Evolutionary conservation across 2,888 invertebrate genomes (phyloP).

Genomic region (Andrena camellia): DNA sequence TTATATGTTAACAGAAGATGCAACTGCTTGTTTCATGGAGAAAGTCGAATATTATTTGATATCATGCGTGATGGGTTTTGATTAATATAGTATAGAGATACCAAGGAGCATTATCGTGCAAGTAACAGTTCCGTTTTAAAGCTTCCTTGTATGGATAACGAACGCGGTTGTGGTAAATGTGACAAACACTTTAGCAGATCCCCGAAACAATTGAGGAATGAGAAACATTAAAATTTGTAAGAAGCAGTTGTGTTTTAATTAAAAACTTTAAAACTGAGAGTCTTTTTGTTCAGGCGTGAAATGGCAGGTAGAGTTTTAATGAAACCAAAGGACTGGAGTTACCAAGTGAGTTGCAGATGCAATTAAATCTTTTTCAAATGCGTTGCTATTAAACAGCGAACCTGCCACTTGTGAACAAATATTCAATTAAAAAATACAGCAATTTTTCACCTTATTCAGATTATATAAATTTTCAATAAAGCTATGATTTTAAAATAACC

Average conservation of each 20-base stretch:
- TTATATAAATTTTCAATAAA: constrained; percentile 6
- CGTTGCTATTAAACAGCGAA: not conserved
- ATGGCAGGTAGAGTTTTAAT: constrained; percentile 59
- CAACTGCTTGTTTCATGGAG: too few relatives aligned
- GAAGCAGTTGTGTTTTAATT: constrained; percentile 52
- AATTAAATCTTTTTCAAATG: constrained; percentile 58
- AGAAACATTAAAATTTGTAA: constrained; percentile 41
- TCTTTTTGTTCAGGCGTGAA: constrained; percentile 55
- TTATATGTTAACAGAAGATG: too few relatives aligned
- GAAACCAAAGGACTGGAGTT: constrained; percentile 61
- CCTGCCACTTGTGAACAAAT: not conserved
- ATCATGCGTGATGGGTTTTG: not conserved
- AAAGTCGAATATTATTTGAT: too few relatives aligned
- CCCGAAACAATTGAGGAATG: constrained; percentile 12
- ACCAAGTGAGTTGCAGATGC: constrained; percentile 52
- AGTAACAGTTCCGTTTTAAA: not conserved
- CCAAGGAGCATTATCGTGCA: not conserved
- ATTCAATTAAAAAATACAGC: not conserved
- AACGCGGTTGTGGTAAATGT: not conserved
- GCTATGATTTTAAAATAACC: too few relatives aligned
- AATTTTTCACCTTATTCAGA: not conserved
- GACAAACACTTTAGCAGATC: constrained; percentile 17
- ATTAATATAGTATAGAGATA: not conserved
- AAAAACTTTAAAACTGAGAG: constrained; percentile 60
- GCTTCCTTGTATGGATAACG: not conserved